These are phyloP conservation scores for Drosophila sordidapex DNA, from an alignment of 2,888 invertebrate species.

Conservation along the genomic window DNA sequence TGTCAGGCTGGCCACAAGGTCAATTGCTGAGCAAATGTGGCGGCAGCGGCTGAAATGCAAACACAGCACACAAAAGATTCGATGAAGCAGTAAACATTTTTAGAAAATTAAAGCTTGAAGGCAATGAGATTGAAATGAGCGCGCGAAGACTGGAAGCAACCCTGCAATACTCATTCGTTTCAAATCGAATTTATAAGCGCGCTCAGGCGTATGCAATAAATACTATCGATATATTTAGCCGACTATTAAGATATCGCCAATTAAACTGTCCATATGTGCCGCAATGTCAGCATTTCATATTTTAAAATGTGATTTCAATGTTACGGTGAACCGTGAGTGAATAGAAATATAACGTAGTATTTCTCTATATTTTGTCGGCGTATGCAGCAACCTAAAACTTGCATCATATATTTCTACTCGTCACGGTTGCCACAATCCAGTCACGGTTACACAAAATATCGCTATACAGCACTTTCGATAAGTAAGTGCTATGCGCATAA, in stretches of 20 bases:
- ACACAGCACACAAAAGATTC: slow-evolving; percentile 5
- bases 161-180: not conserved
- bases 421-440: not conserved
- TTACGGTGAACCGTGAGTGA: not conserved
- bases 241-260: not conserved
- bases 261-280: not conserved
- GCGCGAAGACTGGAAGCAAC: not conserved
- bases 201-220: not conserved
- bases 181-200: not conserved
- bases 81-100: no score
- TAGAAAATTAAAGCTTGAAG: not conserved
- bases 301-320: not conserved
- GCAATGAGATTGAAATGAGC: not conserved
- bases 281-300: not conserved
- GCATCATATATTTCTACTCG: not conserved
- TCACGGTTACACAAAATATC: not conserved
- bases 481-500: slow-evolving; percentile 28
- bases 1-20: slow-evolving; percentile 55
- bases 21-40: slow-evolving; percentile 40
- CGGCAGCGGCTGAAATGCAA: slow-evolving; percentile 5
- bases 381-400: not conserved
- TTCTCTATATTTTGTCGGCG: not conserved
- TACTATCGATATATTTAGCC: not conserved
- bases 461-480: slow-evolving; percentile 15
- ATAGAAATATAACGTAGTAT: not conserved